Evolutionary conservation across 2,888 invertebrate species (phyloP).

Genomic region (Meliscaeva auricollis): DNA sequence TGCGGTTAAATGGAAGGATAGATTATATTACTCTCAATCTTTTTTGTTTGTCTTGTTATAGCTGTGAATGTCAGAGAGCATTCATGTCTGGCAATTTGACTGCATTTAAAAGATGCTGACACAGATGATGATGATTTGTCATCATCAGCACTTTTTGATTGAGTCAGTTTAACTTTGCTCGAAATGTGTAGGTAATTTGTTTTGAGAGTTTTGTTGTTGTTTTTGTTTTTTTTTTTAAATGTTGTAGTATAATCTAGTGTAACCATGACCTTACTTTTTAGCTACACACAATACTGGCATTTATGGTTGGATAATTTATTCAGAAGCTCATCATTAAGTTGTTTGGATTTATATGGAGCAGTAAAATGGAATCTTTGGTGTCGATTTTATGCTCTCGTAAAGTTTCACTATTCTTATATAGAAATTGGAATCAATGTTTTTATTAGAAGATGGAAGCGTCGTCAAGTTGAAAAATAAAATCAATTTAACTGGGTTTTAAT

Average conservation of each 20-base stretch:
- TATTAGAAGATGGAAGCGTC: conserved; percentile 5
- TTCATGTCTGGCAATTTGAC: conserved; percentile 49
- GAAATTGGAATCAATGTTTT: conserved; percentile 38
- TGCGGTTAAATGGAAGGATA: conserved; percentile 76
- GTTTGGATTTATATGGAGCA: conserved; percentile 52
- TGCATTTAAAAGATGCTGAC: conserved; percentile 57
- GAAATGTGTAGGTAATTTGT: conserved; percentile 26
- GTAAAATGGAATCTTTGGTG: conserved; percentile 68
- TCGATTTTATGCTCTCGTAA: conserved; percentile 78
- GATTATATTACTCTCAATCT: conserved; percentile 10
- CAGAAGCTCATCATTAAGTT: conserved; percentile 62
- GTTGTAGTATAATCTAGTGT: no score
- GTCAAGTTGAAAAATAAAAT: background rate
- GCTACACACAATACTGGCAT: background rate
- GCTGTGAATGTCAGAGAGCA: conserved; percentile 27
- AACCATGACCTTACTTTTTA: conserved; percentile 64
- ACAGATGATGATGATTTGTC: conserved; percentile 43
- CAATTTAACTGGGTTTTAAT: conserved; percentile 1
- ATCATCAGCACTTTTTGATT: conserved; percentile 64
- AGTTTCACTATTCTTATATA: conserved; percentile 78
- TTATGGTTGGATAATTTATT: conserved; percentile 60
- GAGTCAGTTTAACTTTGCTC: background rate
- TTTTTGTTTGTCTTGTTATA: background rate
- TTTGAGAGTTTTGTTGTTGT: conserved; percentile 28
- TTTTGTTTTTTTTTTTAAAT: conserved; percentile 8